Evolutionary conservation across 2,888 invertebrate species (phyloP).

Genomic region (Rhagonycha fulva): DNA sequence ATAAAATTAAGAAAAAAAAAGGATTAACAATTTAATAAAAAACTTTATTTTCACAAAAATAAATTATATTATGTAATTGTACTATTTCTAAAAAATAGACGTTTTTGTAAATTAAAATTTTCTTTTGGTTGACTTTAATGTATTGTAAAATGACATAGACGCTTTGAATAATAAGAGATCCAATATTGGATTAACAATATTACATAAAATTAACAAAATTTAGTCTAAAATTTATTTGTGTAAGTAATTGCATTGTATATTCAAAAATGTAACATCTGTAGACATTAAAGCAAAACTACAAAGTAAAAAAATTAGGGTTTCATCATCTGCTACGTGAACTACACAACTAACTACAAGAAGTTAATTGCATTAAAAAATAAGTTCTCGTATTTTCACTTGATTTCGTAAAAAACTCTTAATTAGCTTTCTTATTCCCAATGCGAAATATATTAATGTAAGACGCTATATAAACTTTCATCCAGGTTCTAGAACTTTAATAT

Average conservation of each 20-base stretch:
- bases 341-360: not conserved
- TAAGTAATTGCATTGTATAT: not conserved
- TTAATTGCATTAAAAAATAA: not conserved
- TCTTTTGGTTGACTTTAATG: too few relatives aligned
- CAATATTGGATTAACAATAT: not conserved
- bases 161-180: too few relatives aligned
- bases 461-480: not conserved
- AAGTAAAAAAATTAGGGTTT: not conserved
- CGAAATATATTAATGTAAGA: not conserved
- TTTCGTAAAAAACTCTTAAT: not conserved
- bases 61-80: too few relatives aligned
- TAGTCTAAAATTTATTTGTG: not conserved
- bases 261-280: not conserved
- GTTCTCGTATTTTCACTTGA: not conserved
- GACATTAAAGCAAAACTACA: not conserved
- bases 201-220: not conserved
- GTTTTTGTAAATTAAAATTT: too few relatives aligned
- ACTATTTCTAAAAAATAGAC: too few relatives aligned
- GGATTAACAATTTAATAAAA: too few relatives aligned
- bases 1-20: too few relatives aligned
- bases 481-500: not conserved
- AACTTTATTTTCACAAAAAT: too few relatives aligned
- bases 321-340: not conserved
- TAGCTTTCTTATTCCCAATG: not conserved
- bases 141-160: too few relatives aligned